Conservation (phyloP, 2,888 invertebrate species). For the Blastobasis lacticolella region DNA sequence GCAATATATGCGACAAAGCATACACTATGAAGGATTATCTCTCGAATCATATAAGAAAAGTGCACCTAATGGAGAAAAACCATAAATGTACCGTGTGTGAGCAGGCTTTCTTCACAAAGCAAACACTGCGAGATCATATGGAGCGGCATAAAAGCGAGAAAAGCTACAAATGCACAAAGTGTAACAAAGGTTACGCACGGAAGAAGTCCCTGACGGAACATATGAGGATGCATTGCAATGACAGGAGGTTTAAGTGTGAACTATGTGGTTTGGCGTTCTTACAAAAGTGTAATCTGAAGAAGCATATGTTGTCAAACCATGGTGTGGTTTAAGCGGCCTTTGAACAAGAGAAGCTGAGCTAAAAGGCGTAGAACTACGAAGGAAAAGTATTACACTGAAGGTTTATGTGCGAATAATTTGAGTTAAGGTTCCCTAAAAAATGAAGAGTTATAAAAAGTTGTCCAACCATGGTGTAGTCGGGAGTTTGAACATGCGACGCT, state of each 20-base stretch:
- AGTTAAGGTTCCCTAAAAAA: no score
- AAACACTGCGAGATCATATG: constrained; percentile 28
- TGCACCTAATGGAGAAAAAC: constrained; percentile 46
- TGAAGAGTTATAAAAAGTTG: no score
- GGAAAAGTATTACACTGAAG: no score
- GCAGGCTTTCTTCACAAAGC: constrained; percentile 31
- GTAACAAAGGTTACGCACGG: constrained; percentile 29
- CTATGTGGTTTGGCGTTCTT: constrained; percentile 19
- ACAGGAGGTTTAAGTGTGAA: constrained; percentile 22
- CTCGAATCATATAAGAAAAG: constrained; percentile 29
- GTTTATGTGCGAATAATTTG: no score
- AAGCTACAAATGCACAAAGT: constrained; percentile 41
- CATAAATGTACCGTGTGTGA: constrained; percentile 51
- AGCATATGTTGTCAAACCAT: constrained; percentile 19
- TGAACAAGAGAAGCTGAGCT: no score
- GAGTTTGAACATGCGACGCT: no score
- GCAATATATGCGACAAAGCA: constrained; percentile 32
- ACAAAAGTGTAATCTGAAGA: constrained; percentile 19
- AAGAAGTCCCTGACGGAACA: constrained; percentile 26
- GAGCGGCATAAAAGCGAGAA: constrained; percentile 42
- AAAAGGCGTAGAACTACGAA: no score
- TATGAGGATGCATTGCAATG: constrained; percentile 27
- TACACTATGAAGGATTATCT: constrained; percentile 25
- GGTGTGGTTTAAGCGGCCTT: neutral
- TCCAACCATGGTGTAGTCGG: constrained; percentile 7